Conservation (phyloP, 2,888 invertebrate species). For the Phorcus lineatus region DNA sequence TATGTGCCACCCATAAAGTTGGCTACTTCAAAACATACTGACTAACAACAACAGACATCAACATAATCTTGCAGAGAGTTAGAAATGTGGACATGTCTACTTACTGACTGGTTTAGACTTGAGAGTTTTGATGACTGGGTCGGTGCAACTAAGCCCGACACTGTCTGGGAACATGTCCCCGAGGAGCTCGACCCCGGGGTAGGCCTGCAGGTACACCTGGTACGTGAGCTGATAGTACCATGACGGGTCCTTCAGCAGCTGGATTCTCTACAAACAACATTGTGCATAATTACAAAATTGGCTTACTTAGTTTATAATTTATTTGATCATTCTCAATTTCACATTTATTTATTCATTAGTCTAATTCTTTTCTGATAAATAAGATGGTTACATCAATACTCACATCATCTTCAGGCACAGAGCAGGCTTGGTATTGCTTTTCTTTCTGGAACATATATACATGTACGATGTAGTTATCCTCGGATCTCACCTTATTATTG, state of each 20-base stretch:
- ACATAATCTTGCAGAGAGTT: neutral
- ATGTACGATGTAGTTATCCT: too few relatives aligned
- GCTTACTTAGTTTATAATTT: too few relatives aligned
- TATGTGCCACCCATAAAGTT: too few relatives aligned
- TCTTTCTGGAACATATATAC: constrained; percentile 46
- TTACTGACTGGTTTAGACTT: constrained; percentile 33
- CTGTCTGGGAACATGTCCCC: constrained; percentile 73
- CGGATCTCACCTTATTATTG: too few relatives aligned
- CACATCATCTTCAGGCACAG: constrained; percentile 65
- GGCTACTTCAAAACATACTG: too few relatives aligned
- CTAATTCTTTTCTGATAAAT: too few relatives aligned
- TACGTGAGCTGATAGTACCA: constrained; percentile 67
- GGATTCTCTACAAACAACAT: constrained; percentile 63
- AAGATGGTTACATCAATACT: constrained; percentile 30
- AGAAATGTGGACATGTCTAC: neutral
- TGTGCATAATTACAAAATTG: too few relatives aligned
- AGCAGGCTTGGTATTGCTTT: constrained; percentile 57
- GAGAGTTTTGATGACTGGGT: constrained; percentile 42
- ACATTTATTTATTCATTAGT: too few relatives aligned
- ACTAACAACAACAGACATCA: neutral
- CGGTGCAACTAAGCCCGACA: constrained; percentile 74
- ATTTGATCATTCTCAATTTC: too few relatives aligned
- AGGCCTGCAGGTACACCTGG: constrained; percentile 69
- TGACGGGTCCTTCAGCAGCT: constrained; percentile 49
- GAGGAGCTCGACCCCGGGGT: constrained; percentile 73